Evolutionary conservation across 1,140 invertebrate species (phyloP).

Genomic region (Zaprionus camerounensis): DNA sequence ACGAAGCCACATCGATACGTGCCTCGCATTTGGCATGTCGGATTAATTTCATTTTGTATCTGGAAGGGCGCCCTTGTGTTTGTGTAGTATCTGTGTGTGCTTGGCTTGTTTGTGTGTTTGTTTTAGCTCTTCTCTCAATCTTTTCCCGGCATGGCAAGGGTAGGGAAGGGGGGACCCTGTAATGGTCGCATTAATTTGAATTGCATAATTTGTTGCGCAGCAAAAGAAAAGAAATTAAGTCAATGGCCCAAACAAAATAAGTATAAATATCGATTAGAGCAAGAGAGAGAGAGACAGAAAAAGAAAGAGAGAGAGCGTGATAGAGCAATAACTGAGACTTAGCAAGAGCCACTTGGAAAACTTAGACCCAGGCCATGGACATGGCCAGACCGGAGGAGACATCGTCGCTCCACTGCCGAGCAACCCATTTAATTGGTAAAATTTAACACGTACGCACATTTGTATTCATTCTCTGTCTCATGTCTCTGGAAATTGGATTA

Average conservation of each 20-base stretch:
- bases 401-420: slow-evolving; percentile 24
- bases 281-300: neutral
- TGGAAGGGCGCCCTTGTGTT: slow-evolving; percentile 8
- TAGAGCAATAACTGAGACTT: slow-evolving; percentile 46
- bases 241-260: slow-evolving; percentile 77
- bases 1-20: slow-evolving; percentile 75
- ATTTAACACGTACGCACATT: slow-evolving; percentile 82
- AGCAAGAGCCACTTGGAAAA: slow-evolving; percentile 23
- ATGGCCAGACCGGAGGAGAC: slow-evolving; percentile 13
- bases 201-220: slow-evolving; percentile 80
- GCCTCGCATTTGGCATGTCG: slow-evolving; percentile 75
- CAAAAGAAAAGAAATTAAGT: slow-evolving; percentile 73
- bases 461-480: slow-evolving; percentile 79
- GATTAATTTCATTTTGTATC: slow-evolving; percentile 75
- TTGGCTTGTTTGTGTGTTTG: slow-evolving; percentile 22
- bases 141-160: slow-evolving; percentile 2
- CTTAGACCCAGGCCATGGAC: slow-evolving; percentile 23
- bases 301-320: neutral
- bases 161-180: slow-evolving; percentile 24
- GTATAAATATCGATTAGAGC: slow-evolving; percentile 77
- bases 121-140: slow-evolving; percentile 35
- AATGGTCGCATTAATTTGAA: slow-evolving; percentile 80
- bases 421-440: slow-evolving; percentile 81
- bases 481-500: slow-evolving; percentile 78
- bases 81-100: slow-evolving; percentile 10